Percentiles rank a stretch among this genome's conserved stretches.
Conservation (phyloP, 2,113 vertebrate species). For the Tor tambroides region DNA sequence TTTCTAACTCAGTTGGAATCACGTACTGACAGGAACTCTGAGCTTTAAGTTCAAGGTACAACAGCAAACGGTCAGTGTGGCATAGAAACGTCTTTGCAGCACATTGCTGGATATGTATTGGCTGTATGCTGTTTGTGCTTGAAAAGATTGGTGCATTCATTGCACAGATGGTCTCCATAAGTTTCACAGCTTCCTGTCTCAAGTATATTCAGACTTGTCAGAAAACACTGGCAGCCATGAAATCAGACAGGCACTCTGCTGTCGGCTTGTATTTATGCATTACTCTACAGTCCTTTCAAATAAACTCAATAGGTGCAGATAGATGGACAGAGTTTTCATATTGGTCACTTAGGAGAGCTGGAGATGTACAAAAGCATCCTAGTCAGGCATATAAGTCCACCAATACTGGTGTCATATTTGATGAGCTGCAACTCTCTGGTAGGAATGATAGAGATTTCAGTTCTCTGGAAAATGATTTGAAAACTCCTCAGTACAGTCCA, state of each 20-base stretch:
- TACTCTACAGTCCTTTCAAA: slow-evolving; percentile 3
- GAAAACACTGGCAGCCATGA: slow-evolving; percentile 29
- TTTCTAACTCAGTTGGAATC: neutral
- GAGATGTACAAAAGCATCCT: neutral
- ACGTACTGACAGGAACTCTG: neutral
- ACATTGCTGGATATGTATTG: neutral
- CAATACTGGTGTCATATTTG: too few relatives aligned
- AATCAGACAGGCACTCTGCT: slow-evolving; percentile 32
- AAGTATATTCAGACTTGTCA: slow-evolving; percentile 49
- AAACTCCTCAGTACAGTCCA: neutral
- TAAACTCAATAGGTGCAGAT: neutral
- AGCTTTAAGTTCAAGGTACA: neutral
- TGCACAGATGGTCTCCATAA: neutral
- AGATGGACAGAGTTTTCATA: neutral
- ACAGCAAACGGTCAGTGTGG: neutral
- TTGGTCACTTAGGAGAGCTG: neutral
- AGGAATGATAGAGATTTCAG: neutral
- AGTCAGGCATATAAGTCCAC: neutral
- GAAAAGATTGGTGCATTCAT: neutral
- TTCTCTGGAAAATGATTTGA: neutral
- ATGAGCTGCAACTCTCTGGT: neutral
- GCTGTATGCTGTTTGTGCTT: neutral
- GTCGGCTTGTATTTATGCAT: slow-evolving; percentile 14
- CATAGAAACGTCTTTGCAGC: neutral
- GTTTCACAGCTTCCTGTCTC: slow-evolving; percentile 4